Conservation (phyloP, 2,113 vertebrate species). For the Oceanites oceanicus region DNA sequence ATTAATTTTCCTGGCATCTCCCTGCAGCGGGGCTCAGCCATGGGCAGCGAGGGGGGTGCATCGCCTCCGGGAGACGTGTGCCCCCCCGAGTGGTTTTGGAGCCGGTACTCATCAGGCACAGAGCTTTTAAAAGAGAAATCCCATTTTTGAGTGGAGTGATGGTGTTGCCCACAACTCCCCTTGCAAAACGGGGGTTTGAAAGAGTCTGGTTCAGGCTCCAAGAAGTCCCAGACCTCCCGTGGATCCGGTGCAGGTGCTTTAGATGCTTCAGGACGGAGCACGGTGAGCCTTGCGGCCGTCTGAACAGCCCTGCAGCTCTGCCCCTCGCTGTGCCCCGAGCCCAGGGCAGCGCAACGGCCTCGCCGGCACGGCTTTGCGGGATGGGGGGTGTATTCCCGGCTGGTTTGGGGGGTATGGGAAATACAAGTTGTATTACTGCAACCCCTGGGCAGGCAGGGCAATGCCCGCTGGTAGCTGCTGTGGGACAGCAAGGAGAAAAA, state of each 20-base stretch:
- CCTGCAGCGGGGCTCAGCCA: not conserved
- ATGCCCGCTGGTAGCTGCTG: not conserved
- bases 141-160: not conserved
- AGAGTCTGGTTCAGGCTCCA: not conserved
- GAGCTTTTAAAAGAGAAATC: not conserved
- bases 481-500: not conserved
- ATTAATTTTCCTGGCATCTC: not conserved
- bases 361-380: not conserved
- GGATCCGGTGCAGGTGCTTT: not conserved
- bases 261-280: not conserved
- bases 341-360: not conserved
- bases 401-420: not conserved
- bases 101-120: rapidly evolving
- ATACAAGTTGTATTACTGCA: not conserved
- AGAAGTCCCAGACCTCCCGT: not conserved
- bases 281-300: rapidly evolving
- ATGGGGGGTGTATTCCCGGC: not conserved
- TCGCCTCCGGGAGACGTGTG: not conserved
- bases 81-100: rapidly evolving
- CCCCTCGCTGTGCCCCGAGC: not conserved
- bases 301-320: not conserved
- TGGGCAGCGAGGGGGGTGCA: not conserved
- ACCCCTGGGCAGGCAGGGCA: not conserved
- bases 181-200: not conserved
- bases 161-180: not conserved